A percentile compares a stretch with the other conserved stretches of the same genome.
These are phyloP conservation scores for Baronia brevicornis DNA, from an alignment of 2,888 invertebrate genomes.

Conservation along the genomic window DNA sequence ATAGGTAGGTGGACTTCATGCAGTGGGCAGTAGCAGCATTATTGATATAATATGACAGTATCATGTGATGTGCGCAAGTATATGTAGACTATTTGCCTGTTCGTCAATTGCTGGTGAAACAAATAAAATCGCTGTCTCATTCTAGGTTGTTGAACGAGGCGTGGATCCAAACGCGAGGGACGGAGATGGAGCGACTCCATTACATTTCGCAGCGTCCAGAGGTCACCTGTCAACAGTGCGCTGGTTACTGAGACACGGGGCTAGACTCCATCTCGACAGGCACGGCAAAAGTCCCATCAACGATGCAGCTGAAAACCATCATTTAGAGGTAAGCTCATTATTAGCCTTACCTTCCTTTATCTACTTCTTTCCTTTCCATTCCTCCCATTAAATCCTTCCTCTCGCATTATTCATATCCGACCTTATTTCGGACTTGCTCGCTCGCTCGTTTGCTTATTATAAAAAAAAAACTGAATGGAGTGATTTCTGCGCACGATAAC, in stretches of 20 bases:
- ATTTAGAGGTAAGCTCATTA: constrained; percentile 81
- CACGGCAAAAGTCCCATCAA: constrained; percentile 93
- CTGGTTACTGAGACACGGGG: constrained; percentile 90
- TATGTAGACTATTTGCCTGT: too few species aligned
- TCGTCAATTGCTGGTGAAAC: too few species aligned
- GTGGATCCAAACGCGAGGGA: constrained; percentile 90
- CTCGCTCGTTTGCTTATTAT: too few species aligned
- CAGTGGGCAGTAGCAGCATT: too few species aligned
- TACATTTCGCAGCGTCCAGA: constrained; percentile 91
- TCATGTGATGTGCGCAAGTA: too few species aligned
- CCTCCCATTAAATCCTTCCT: constrained; percentile 2
- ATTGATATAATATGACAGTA: too few species aligned
- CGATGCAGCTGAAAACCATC: constrained; percentile 93
- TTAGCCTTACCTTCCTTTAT: too few species aligned
- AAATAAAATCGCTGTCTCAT: too few species aligned
- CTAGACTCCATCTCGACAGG: constrained; percentile 86
- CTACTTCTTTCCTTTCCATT: background rate
- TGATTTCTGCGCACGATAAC: too few species aligned
- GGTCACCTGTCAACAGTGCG: constrained; percentile 87
- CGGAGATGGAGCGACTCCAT: constrained; percentile 91
- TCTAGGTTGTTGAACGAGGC: constrained; percentile 86
- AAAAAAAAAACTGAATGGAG: too few species aligned
- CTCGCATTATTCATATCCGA: constrained; percentile 6
- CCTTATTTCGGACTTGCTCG: background rate
- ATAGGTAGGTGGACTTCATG: too few species aligned